These are phyloP conservation scores for Dunckerocampus dactyliophorus DNA, from an alignment of 2,113 vertebrate species.

Conservation along the genomic window DNA sequence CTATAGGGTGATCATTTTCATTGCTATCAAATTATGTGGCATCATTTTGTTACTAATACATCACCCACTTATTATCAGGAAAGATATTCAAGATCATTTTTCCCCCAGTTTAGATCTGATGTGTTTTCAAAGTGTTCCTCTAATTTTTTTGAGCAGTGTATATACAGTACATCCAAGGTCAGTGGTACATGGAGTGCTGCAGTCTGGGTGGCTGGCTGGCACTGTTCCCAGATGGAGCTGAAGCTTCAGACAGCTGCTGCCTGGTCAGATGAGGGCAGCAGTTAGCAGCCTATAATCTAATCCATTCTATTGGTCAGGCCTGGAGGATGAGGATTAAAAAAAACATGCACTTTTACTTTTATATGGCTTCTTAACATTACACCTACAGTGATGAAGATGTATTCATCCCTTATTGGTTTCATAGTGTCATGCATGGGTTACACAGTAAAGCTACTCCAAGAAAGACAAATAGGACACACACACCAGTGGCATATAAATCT, in stretches of 20 bases:
- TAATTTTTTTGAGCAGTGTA: too few relatives aligned
- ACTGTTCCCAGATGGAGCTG: constrained; percentile 42
- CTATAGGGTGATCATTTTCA: too few relatives aligned
- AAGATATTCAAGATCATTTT: too few relatives aligned
- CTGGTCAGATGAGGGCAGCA: constrained; percentile 44
- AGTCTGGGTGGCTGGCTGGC: constrained; percentile 55
- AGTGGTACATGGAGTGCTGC: constrained; percentile 31
- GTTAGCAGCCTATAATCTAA: constrained; percentile 42
- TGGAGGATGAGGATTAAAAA: not conserved
- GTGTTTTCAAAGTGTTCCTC: too few relatives aligned
- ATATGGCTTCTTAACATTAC: not conserved
- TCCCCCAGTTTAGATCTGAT: too few relatives aligned
- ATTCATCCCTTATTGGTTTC: constrained; percentile 11
- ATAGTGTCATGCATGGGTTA: constrained; percentile 2
- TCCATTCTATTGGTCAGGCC: constrained; percentile 21
- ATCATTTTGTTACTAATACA: too few relatives aligned
- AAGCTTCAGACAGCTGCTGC: constrained; percentile 44
- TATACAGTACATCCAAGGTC: not conserved
- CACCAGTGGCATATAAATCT: constrained; percentile 30
- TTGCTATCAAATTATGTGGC: too few relatives aligned
- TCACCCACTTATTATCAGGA: too few relatives aligned
- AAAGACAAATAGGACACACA: constrained; percentile 43
- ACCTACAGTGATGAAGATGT: constrained; percentile 10
- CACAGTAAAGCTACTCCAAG: constrained; percentile 3
- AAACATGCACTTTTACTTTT: not conserved